phyloP scores from a whole-genome alignment of 53 echinoderm and acorn worm genomes.

The Actinopyga echinites region DNA sequence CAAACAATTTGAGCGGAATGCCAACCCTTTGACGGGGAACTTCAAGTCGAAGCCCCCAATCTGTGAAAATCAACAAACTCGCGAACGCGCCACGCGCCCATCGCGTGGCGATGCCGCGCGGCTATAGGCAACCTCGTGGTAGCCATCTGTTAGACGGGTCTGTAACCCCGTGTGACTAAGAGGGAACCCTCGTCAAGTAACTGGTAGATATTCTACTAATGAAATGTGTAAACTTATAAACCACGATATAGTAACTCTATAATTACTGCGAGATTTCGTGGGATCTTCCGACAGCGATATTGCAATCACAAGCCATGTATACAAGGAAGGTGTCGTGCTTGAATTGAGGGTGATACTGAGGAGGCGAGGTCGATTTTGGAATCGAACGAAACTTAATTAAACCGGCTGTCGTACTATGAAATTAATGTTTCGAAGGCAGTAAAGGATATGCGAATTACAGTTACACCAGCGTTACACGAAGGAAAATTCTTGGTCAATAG shows the following conservation, averaged over 20 bases:
- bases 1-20: too few species aligned
- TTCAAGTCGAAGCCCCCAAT: too few species aligned
- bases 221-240: constrained; percentile 34
- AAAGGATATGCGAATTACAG: too few species aligned
- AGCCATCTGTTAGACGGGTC: constrained; percentile 18
- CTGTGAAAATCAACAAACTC: neutral
- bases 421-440: too few species aligned
- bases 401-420: too few species aligned
- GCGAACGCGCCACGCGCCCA: constrained; percentile 12
- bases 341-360: too few species aligned
- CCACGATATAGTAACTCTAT: neutral
- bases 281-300: neutral
- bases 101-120: constrained; percentile 16
- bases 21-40: too few species aligned
- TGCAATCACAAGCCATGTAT: neutral
- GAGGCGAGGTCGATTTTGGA: too few species aligned
- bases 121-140: neutral
- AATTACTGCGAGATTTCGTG: neutral
- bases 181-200: neutral
- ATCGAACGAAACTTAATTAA: too few species aligned
- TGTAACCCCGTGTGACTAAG: neutral
- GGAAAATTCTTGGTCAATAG: too few species aligned
- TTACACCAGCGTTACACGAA: too few species aligned
- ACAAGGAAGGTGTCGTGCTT: too few species aligned
- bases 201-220: constrained; percentile 26